Evolutionary conservation across 1,140 invertebrate species (phyloP).

Genomic region (Amphibalanus amphitrite): DNA sequence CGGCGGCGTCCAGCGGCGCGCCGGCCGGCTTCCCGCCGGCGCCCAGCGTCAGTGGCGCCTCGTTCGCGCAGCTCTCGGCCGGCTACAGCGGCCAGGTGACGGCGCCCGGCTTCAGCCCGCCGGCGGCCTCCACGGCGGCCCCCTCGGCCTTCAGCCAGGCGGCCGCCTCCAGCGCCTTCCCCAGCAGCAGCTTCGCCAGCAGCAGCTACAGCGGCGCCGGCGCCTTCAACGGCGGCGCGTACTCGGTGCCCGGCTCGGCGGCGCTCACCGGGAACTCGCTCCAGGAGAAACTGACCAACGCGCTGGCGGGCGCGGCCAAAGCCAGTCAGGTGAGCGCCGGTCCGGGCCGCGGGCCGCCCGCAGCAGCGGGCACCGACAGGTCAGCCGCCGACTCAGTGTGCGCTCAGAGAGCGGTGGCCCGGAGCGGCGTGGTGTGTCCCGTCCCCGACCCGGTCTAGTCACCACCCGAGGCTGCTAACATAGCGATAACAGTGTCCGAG

Average conservation of each 20-base stretch:
- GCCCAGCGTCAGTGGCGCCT: background rate
- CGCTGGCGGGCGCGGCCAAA: background rate
- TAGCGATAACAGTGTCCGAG: too few relatives aligned
- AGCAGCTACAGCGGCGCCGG: too few relatives aligned
- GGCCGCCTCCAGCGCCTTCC: background rate
- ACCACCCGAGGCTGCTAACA: too few relatives aligned
- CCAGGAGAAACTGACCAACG: background rate
- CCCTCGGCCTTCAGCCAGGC: background rate
- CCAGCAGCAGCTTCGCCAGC: background rate
- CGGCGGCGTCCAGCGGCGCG: too few relatives aligned
- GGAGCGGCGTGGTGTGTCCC: too few relatives aligned
- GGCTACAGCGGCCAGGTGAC: background rate
- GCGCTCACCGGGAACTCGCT: background rate
- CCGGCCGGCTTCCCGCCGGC: background rate
- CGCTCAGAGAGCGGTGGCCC: background rate
- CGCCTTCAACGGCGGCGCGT: background rate
- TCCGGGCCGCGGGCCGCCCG: background rate
- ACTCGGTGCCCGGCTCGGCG: background rate
- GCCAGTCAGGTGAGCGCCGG: background rate
- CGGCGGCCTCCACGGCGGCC: background rate
- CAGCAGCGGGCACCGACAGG: too few relatives aligned
- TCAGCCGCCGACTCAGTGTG: background rate
- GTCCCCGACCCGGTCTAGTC: background rate
- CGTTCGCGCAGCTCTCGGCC: background rate
- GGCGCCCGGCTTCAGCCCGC: background rate